Base-by-base conservation (phyloP, 2,888 invertebrate species). In the Lepidochrysops patricia region DNA sequence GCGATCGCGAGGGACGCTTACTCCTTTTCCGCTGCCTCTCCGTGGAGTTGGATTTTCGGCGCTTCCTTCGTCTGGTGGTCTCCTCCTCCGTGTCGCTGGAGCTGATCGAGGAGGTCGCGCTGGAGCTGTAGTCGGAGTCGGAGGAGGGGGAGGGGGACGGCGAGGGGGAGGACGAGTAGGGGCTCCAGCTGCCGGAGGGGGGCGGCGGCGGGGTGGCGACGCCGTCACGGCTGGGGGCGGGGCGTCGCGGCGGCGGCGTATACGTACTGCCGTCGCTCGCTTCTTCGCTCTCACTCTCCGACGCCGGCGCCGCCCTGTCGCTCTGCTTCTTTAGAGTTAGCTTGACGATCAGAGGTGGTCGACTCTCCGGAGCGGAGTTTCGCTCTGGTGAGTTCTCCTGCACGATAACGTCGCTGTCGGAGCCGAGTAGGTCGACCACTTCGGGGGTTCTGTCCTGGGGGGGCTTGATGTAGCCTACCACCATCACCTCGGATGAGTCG, bases 381-480 rank as follows among this genome's bases (percentile, higher is more conserved):
- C 69, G 68, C 52, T 71, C 76, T n/a, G 77, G 66, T 29, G 68
- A 66, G 63, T 61, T 61, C 7, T 87, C 88, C 49, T 84, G 82
- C 27, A 89, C 73, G 23, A 85, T 79, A 7, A 86, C 85, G 67
- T 85, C 90, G 65, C 89, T 91, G 68, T 91, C 91, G 2, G 91
- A 91, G n/a, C 90, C 91, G 9, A 90, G 74, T 61, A 93, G 72
- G 66, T 92, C 91, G 15, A 93, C 91, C 1, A 93, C 87, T 73
- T 92, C 92, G 0, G 94, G 94, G 43, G 93, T 93, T 61, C 93
- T 84, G 66, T 92, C 92, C 65, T 90, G 89, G 62, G 91, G 92
- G 35, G 93, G 93, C 72, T 93, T 93, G 29, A 93, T 91, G 70
- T 91, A 92, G 1, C 91, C 92, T 7, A 94, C 90, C 58, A 94